Conservation (phyloP, 2,113 vertebrate species). For the Montifringilla adamsi region DNA sequence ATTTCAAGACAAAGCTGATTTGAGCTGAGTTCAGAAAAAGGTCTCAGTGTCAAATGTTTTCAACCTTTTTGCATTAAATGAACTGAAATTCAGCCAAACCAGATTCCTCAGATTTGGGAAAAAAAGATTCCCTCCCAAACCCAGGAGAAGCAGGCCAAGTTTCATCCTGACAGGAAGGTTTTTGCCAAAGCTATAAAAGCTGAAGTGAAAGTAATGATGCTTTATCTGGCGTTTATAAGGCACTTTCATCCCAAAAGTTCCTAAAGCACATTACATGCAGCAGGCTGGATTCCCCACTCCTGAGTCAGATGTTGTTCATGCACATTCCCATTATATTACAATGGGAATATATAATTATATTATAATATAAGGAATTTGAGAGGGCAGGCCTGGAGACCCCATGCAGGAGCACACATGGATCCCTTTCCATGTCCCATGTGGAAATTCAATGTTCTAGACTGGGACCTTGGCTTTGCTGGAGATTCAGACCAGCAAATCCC, state of each 20-base stretch:
- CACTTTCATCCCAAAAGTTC: neutral
- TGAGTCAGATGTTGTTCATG: neutral
- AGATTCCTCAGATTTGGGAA: constrained; percentile 34
- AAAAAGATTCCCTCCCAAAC: constrained; percentile 1
- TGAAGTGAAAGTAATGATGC: constrained; percentile 46
- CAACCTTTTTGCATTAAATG: constrained; percentile 6
- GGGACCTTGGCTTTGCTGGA: neutral
- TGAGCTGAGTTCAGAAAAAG: constrained; percentile 48
- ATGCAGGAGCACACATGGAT: neutral
- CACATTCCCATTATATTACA: neutral
- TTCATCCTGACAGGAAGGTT: neutral
- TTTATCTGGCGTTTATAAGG: constrained; percentile 33
- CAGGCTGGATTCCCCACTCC: neutral
- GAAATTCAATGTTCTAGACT: neutral
- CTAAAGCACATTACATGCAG: neutral
- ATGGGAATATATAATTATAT: neutral
- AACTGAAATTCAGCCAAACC: constrained; percentile 51
- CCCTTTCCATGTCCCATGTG: neutral
- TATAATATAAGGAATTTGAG: neutral
- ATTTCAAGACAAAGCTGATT: constrained; percentile 22
- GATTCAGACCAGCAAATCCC: neutral
- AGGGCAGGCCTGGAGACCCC: neutral
- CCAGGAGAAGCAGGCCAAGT: constrained; percentile 16
- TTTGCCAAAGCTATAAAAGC: constrained; percentile 57
- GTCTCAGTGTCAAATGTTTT: constrained; percentile 38